Evolutionary conservation across 2,888 invertebrate species (phyloP), one percentile per base, ranked within the genome.

Genomic region (Agonopterix subpropinquella): DNA sequence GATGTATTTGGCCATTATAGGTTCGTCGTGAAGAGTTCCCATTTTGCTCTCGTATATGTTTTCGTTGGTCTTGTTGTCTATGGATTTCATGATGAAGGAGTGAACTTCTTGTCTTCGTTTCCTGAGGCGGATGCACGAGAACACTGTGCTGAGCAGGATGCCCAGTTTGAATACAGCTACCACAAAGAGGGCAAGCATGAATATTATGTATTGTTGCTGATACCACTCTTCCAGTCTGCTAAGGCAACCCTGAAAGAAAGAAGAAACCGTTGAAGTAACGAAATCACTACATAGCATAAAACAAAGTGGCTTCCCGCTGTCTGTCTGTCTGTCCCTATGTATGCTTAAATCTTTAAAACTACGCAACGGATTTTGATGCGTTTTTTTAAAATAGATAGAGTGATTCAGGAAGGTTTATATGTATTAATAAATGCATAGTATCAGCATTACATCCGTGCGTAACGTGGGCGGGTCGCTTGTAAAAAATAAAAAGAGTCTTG

Each of bases 181-280:
- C 2, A 92, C 80, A 48, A 95, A 84, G 13, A 93, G 90, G 13
- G 91, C 90, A 4, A 90, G 87, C 64, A 95, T 86, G 58, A 95
- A 90, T 39, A 93, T 80, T 28, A 92, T 73, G 61, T 94, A 94
- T 59, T 95, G 95, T 52, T 93, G 90, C 50, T 93, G 91, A 66
- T 94, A 94, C 95, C 95, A 95, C 52, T 91, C 90, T 72, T 95
- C 93, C 49, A 95, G 77, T 70, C 90, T 90, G 36, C 86, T 89
- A 43, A 92, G 77, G 58, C 95, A 95, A 15, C 94, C 93, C 93
- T 93, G 77, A 42, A 87, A 74, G 11, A n/a, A n/a, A n/a, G n/a
- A n/a, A n/a, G 9, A 39, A n/a, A 39, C 3, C n/a, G 9, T n/a
- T 39, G n/a, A 39, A 39, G 2, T 9, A 1, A 4, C 28, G 28